Percentiles rank a stretch among this genome's conserved stretches.
Evolutionary conservation across 2,113 vertebrate genomes (phyloP).

Genomic region (Gadus chalcogrammus): DNA sequence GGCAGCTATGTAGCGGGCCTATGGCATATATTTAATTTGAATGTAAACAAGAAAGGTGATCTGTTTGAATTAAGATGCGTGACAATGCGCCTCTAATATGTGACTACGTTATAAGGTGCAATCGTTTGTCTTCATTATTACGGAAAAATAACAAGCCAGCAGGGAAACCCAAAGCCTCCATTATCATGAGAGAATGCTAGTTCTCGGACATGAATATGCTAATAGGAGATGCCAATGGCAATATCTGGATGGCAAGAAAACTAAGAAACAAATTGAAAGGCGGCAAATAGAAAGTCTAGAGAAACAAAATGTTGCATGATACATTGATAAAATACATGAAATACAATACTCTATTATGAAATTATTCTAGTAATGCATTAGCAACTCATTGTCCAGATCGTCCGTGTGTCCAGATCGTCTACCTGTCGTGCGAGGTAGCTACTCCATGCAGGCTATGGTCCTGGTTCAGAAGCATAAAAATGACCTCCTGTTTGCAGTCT

Average conservation of each 20-base stretch:
- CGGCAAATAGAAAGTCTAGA: constrained; percentile 10
- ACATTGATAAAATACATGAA: no score
- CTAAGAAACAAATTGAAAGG: no score
- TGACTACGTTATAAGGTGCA: not conserved
- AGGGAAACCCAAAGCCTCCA: not conserved
- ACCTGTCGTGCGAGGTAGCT: no score
- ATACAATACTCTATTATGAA: not conserved
- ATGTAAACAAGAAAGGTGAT: not conserved
- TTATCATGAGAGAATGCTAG: not conserved
- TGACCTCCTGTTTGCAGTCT: no score
- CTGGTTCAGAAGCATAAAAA: no score
- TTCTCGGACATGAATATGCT: constrained; percentile 50
- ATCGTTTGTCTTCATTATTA: not conserved
- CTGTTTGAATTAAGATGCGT: not conserved
- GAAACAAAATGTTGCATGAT: constrained; percentile 45
- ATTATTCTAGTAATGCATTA: constrained; percentile 8
- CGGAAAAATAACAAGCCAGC: not conserved
- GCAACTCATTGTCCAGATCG: constrained; percentile 20
- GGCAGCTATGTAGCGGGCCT: not conserved
- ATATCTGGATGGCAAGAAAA: no score
- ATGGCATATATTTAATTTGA: not conserved
- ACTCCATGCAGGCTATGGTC: no score
- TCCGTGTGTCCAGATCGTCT: not conserved
- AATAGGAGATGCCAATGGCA: constrained; percentile 42
- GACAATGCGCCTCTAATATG: not conserved